Percentiles rank a stretch among this genome's conserved stretches.
Evolutionary conservation across 2,113 vertebrate species (phyloP).

Genomic region (Cygnus buccinator): DNA sequence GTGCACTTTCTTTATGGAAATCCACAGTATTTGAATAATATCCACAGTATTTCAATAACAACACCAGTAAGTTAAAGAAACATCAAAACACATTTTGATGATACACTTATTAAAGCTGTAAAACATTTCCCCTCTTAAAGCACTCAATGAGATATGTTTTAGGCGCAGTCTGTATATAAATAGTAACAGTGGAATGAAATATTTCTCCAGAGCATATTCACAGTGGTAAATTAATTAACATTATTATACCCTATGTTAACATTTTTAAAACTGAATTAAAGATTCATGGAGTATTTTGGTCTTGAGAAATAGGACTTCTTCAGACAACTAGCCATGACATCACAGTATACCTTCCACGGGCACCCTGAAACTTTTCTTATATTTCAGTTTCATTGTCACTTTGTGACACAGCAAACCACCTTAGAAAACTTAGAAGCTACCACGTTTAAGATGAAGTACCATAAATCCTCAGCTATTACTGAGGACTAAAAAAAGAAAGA

Average conservation of each 20-base stretch:
- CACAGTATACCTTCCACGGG: neutral
- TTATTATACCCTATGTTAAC: neutral
- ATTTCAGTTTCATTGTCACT: neutral
- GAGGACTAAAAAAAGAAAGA: too few species aligned
- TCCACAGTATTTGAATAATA: neutral
- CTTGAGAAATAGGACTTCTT: neutral
- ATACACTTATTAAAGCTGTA: neutral
- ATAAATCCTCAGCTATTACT: neutral
- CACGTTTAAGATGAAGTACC: neutral
- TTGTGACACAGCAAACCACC: neutral
- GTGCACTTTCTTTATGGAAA: neutral
- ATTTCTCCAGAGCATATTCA: neutral
- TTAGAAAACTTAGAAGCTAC: neutral
- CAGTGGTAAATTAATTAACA: neutral
- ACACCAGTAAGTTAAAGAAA: neutral
- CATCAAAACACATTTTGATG: neutral
- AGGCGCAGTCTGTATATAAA: rapidly evolving
- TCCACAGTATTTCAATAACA: neutral
- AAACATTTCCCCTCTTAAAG: neutral
- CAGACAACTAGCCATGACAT: neutral
- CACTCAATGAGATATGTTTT: neutral
- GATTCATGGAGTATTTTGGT: neutral
- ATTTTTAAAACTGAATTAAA: neutral
- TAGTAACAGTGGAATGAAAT: neutral
- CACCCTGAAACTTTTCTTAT: neutral